Conservation (phyloP, 2,888 invertebrate species). For the Parnassius apollo region DNA sequence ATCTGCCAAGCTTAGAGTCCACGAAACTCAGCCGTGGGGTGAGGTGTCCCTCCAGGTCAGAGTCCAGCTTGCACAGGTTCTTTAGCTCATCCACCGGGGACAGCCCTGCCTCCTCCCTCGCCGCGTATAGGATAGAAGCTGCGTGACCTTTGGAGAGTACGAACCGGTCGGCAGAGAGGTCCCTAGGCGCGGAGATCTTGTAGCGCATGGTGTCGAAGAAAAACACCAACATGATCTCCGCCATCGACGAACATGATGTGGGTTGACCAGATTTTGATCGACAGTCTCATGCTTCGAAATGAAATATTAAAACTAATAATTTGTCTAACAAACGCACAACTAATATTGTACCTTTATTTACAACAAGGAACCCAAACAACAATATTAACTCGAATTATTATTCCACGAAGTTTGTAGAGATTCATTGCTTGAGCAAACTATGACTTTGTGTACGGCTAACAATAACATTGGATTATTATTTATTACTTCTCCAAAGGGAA, state of each 20-base stretch:
- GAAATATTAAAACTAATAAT: no score
- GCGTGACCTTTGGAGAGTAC: conserved; percentile 98
- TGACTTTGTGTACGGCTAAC: no score
- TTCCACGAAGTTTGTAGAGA: no score
- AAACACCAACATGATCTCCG: conserved; percentile 98
- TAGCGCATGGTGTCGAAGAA: conserved; percentile 99
- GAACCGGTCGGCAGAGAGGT: conserved; percentile 96
- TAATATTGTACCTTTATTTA: no score
- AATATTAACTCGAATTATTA: no score
- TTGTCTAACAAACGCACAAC: no score
- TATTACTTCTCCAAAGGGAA: no score
- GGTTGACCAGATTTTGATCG: conserved; percentile 85
- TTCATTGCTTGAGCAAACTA: no score
- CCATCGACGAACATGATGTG: conserved; percentile 98
- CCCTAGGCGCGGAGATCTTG: conserved; percentile 91
- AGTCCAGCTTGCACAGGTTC: conserved; percentile 94
- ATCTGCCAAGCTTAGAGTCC: no score
- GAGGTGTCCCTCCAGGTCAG: conserved; percentile 99
- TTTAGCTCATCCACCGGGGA: conserved; percentile 91
- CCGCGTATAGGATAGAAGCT: conserved; percentile 98
- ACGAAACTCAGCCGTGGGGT: conserved; percentile 98
- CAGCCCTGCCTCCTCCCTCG: conserved; percentile 98
- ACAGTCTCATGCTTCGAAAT: no score
- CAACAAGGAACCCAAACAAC: no score
- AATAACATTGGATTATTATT: no score